phyloP scores from a whole-genome alignment of 2,888 invertebrate species.

The Chymomyza amoena region DNA sequence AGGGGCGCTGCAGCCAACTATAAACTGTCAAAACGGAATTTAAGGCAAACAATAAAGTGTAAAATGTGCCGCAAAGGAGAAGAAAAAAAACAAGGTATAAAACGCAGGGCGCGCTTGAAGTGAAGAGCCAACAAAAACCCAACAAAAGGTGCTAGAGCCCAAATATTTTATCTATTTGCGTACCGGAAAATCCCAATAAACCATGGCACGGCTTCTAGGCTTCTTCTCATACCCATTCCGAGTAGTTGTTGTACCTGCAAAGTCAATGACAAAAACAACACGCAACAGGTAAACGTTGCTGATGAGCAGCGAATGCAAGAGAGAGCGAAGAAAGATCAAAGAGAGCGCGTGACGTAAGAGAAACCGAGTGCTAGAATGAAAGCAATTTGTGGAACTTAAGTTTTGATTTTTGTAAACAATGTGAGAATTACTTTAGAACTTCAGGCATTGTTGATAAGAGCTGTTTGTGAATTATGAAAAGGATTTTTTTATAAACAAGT shows the following conservation, averaged over 20 bases:
- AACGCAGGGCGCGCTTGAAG: background rate
- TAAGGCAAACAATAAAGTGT: conserved; percentile 45
- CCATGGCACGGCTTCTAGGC: background rate
- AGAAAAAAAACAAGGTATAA: conserved; percentile 17
- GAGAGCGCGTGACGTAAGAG: background rate
- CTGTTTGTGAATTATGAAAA: background rate
- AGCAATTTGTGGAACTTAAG: conserved; percentile 13
- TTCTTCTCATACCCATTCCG: background rate
- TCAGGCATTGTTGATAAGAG: background rate
- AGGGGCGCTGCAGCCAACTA: conserved; percentile 21
- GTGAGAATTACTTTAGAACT: background rate
- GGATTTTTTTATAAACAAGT: too few relatives aligned
- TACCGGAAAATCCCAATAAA: conserved; percentile 56
- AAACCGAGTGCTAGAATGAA: background rate
- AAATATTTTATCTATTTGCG: conserved; percentile 33
- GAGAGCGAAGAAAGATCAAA: background rate
- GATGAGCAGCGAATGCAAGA: background rate
- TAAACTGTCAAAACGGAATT: conserved; percentile 61
- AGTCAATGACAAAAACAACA: conserved; percentile 33
- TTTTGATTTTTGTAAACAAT: conserved; percentile 2
- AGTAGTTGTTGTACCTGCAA: conserved; percentile 36
- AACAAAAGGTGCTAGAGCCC: conserved; percentile 31
- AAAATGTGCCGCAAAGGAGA: conserved; percentile 31
- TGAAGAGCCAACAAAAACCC: background rate
- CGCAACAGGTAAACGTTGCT: conserved; percentile 39